These are phyloP conservation scores for Hystrix brachyura DNA, from an alignment of 2,113 vertebrate genomes.

Conservation along the genomic window DNA sequence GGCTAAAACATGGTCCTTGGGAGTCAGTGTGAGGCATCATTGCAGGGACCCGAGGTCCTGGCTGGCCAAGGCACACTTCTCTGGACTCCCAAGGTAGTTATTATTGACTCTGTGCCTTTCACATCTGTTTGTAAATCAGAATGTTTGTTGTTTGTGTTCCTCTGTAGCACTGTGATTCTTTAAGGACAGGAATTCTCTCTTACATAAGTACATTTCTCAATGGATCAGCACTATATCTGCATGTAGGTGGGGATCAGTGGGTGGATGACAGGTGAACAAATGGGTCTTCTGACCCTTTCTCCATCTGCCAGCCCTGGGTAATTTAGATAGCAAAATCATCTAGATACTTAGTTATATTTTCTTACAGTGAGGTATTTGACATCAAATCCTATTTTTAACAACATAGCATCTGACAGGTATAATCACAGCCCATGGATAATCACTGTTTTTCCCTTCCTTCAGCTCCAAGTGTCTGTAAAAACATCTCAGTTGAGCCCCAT, in stretches of 20 bases:
- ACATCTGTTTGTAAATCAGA: accelerated
- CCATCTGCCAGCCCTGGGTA: background rate
- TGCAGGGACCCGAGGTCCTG: background rate
- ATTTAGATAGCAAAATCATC: background rate
- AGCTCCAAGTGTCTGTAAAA: background rate
- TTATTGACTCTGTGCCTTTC: background rate
- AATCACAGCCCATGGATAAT: background rate
- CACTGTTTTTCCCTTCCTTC: background rate
- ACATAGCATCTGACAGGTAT: background rate
- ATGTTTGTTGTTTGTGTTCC: background rate
- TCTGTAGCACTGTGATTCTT: background rate
- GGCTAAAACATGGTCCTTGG: background rate
- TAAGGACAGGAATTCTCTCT: background rate
- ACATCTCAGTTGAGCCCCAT: background rate
- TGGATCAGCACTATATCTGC: background rate
- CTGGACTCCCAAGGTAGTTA: background rate
- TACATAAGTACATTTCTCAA: background rate
- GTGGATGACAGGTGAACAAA: background rate
- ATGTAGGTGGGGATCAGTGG: background rate
- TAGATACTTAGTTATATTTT: background rate
- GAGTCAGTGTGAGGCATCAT: background rate
- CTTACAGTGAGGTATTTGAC: background rate
- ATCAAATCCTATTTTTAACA: background rate
- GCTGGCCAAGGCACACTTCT: background rate
- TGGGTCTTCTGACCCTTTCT: background rate